phyloP scores from a whole-genome alignment of 1,140 invertebrate species.

The Pristionchus pacificus region DNA sequence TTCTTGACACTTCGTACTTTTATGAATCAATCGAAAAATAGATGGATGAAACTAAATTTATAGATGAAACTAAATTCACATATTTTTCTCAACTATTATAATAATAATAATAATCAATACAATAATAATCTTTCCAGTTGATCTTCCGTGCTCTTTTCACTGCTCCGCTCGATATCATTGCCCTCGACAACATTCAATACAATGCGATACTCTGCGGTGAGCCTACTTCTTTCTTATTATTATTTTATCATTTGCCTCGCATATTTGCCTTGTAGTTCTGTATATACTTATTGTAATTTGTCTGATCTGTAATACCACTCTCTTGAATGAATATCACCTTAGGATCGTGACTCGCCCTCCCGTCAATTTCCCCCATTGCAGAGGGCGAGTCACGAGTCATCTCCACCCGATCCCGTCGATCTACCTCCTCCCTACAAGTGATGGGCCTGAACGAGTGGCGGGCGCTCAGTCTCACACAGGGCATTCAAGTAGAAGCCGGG shows the following conservation, averaged over 20 bases:
- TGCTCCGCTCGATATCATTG: constrained; percentile 28
- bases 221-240: neutral
- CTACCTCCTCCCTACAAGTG: neutral
- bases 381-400: neutral
- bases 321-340: neutral
- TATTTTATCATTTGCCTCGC: constrained; percentile 6
- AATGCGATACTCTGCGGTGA: constrained; percentile 34
- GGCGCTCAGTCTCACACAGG: neutral
- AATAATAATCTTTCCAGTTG: constrained; percentile 14
- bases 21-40: no score
- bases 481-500: constrained; percentile 3
- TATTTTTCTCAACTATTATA: no score
- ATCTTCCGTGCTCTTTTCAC: constrained; percentile 31
- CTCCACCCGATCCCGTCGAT: neutral
- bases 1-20: no score
- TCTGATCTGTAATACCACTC: constrained; percentile 5
- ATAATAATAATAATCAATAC: no score
- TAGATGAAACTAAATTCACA: no score
- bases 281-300: neutral
- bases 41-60: no score
- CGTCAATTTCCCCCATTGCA: neutral
- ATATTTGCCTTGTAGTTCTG: constrained; percentile 1
- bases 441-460: constrained; percentile 17
- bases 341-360: neutral
- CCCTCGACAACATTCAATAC: constrained; percentile 32